These are phyloP conservation scores for Esox masquinongy DNA, from an alignment of 2,797 vertebrate species.

Conservation along the genomic window DNA sequence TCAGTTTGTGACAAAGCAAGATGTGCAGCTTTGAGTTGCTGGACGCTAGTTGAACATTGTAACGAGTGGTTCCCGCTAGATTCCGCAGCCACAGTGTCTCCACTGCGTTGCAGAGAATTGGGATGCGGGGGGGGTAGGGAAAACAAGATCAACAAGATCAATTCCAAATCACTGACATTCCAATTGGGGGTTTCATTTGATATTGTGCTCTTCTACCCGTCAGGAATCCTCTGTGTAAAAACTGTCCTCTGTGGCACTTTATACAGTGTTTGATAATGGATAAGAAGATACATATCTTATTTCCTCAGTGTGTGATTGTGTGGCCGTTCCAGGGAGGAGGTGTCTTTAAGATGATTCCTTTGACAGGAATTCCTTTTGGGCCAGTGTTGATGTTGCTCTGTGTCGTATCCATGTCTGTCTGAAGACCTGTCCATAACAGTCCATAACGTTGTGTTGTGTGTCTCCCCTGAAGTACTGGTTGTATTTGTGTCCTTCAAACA, in stretches of 20 bases:
- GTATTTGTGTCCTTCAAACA: background rate
- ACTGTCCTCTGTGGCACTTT: slow-evolving; percentile 1
- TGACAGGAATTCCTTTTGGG: background rate
- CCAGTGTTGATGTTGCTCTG: background rate
- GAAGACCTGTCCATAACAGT: background rate
- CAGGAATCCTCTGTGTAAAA: background rate
- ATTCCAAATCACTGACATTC: too few relatives aligned
- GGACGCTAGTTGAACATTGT: too few relatives aligned
- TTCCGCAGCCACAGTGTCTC: too few relatives aligned
- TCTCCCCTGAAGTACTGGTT: background rate
- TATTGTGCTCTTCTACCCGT: background rate
- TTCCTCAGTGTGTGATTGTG: background rate
- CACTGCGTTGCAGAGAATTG: too few relatives aligned
- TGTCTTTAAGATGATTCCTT: background rate
- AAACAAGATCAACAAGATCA: too few relatives aligned
- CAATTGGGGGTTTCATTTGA: too few relatives aligned
- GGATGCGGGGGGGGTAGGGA: too few relatives aligned
- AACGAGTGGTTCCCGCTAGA: too few relatives aligned
- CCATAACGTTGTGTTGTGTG: background rate
- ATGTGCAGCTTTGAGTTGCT: too few relatives aligned
- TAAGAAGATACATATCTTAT: background rate
- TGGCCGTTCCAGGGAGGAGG: background rate
- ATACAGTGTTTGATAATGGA: background rate
- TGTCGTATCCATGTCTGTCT: background rate
- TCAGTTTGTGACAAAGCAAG: too few relatives aligned